Evolutionary conservation across 2,113 vertebrate species (phyloP).

Genomic region (Struthio camelus): DNA sequence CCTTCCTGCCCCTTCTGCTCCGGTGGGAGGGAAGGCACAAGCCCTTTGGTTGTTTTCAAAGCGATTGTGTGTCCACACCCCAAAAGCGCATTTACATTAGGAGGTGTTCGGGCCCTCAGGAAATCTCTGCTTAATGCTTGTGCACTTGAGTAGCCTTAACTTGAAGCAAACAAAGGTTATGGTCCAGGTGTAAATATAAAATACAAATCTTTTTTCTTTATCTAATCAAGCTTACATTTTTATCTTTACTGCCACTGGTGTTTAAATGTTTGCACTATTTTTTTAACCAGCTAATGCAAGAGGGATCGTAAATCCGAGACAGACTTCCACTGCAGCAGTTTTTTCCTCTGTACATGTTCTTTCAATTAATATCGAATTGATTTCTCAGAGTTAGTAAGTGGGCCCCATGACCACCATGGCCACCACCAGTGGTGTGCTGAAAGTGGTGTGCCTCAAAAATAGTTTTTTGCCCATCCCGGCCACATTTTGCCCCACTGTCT

Average conservation of each 20-base stretch:
- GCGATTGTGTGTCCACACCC: background rate
- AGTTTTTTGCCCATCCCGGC: background rate
- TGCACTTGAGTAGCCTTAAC: background rate
- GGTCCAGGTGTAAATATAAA: conserved; percentile 44
- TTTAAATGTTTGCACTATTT: conserved; percentile 62
- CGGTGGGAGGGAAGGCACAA: background rate
- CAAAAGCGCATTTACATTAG: background rate
- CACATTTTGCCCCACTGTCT: background rate
- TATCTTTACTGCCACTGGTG: conserved; percentile 68
- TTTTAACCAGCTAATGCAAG: conserved; percentile 46
- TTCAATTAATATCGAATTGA: background rate
- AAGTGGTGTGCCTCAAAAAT: background rate
- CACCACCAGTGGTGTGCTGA: background rate
- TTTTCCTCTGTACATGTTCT: background rate
- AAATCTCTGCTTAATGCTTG: conserved; percentile 15
- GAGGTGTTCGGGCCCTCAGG: conserved; percentile 44
- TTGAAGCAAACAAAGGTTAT: conserved; percentile 45
- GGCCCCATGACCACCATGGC: background rate
- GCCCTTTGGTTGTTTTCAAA: background rate
- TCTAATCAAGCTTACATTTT: conserved; percentile 58
- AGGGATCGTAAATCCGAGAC: conserved; percentile 23
- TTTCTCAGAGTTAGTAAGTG: background rate
- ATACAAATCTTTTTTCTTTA: conserved; percentile 1
- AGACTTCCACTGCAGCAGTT: background rate
- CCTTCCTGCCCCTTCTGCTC: background rate